Base-by-base conservation (phyloP, 2,888 invertebrate genomes). In the Tridacna crocea region DNA sequence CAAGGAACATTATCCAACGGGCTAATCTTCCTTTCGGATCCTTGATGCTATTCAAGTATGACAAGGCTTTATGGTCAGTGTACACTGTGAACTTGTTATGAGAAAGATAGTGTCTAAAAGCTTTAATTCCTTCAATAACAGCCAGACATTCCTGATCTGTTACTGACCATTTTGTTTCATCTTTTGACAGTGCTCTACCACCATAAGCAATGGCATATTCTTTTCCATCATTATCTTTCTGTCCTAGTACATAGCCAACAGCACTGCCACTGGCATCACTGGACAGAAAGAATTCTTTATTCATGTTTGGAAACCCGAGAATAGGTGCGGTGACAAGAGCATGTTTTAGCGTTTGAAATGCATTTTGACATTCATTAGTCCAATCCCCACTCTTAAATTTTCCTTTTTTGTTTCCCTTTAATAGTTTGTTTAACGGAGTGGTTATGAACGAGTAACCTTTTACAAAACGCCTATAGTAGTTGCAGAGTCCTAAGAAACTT, bases 401-500 rank as follows among this genome's bases (percentile, higher is more conserved):
- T 55, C 90, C 92, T 26, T 83, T 77, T 66, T 78, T 55, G 60
- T 91, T 87, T 75, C 90, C 92, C 77, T 88, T 88, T 26, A 92
- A 79, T 15, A 93, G 78, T 0, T 77, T 58, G 80, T 94, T 90
- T 15, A 94, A 77, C 0, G 93, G 94, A 17, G 83, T 82, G 47
- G 90, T 82, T 13, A 91, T 88, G 10, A 83, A 66, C 0, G 93
- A 77, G 13, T 92, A 84, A 26, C 90, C 88, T 19, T 90, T 87
- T 0, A 94, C 84, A 88, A 94, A 95, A 73, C 90, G 89, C 11
- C 91, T 88, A 82, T 94, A 94, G 87, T 93, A 94, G 87, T 94
- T 93, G 65, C 85, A 87, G 13, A 87, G 72, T 6, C 88, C 87
- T 17, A 84, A 47, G 65, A 85, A 89, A 17, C 79, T 77, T 80